Percentiles rank a stretch among this genome's conserved stretches.
These are phyloP conservation scores for Hypercompe scribonia DNA, from an alignment of 2,888 invertebrate species.

Conservation along the genomic window DNA sequence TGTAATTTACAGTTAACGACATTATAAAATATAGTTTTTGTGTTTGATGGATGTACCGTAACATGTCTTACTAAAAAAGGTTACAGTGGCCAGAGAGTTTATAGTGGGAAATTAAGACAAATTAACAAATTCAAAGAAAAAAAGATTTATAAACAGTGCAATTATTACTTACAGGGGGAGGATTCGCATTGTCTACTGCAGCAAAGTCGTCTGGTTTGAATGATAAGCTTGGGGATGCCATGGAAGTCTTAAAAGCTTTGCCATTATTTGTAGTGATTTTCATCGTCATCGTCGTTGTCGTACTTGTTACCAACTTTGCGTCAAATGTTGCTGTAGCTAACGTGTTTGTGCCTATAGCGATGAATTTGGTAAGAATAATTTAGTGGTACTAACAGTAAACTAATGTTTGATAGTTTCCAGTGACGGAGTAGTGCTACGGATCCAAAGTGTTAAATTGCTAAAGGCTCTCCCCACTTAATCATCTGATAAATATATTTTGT, in stretches of 20 bases:
- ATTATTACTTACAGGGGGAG: conserved; percentile 62
- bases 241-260: conserved; percentile 49
- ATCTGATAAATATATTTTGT: too few species aligned
- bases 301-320: conserved; percentile 75
- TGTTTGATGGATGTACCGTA: too few species aligned
- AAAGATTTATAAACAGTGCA: neutral
- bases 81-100: too few species aligned
- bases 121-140: too few species aligned
- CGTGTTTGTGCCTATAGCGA: conserved; percentile 71
- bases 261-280: conserved; percentile 60
- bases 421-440: neutral
- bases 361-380: conserved; percentile 65
- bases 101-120: too few species aligned
- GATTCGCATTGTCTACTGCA: conserved; percentile 68
- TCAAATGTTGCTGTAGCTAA: conserved; percentile 77
- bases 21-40: too few species aligned
- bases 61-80: too few species aligned
- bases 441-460: neutral
- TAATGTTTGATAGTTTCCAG: neutral
- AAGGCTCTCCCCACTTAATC: too few species aligned
- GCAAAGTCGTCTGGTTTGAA: conserved; percentile 66
- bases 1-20: too few species aligned
- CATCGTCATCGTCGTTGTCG: conserved; percentile 60
- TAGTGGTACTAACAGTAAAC: neutral
- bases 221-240: conserved; percentile 58